A percentile compares a stretch with the other conserved stretches of the same genome.
Conservation (phyloP, 2,888 invertebrate genomes). For the Euclidia mi region DNA sequence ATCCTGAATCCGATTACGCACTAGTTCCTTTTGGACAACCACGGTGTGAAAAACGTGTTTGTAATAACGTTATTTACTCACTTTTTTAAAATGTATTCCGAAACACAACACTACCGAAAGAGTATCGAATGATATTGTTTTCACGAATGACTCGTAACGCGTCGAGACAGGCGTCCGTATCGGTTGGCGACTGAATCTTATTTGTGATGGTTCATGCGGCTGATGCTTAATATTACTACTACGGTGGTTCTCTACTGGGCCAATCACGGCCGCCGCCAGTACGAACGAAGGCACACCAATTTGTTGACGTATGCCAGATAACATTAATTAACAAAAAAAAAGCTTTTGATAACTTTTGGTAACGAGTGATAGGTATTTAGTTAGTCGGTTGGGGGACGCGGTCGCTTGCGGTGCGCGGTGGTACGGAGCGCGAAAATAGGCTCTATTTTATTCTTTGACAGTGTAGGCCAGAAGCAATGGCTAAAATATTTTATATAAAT, state of each 20-base stretch:
- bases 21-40: conserved; percentile 60
- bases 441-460: too few relatives aligned
- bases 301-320: too few relatives aligned
- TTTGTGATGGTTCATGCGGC: conserved; percentile 72
- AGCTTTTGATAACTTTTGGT: too few relatives aligned
- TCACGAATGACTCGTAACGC: conserved; percentile 49
- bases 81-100: conserved; percentile 61
- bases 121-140: conserved; percentile 38
- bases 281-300: too few relatives aligned
- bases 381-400: too few relatives aligned
- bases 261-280: conserved; percentile 23
- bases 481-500: too few relatives aligned
- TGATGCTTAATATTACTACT: conserved; percentile 81
- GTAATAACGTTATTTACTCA: conserved; percentile 66
- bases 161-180: conserved; percentile 71
- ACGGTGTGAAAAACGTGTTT: conserved; percentile 24
- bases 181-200: conserved; percentile 66
- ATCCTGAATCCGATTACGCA: conserved; percentile 62
- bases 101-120: conserved; percentile 50
- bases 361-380: too few relatives aligned
- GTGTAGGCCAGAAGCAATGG: too few relatives aligned
- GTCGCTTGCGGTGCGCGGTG: too few relatives aligned
- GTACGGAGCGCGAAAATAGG: too few relatives aligned
- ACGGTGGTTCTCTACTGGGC: conserved; percentile 17
- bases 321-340: too few relatives aligned